A percentile compares a stretch with the other conserved stretches of the same genome.
These are phyloP conservation scores for Ficedula albicollis DNA, from an alignment of 2,797 vertebrate genomes.

Conservation along the genomic window DNA sequence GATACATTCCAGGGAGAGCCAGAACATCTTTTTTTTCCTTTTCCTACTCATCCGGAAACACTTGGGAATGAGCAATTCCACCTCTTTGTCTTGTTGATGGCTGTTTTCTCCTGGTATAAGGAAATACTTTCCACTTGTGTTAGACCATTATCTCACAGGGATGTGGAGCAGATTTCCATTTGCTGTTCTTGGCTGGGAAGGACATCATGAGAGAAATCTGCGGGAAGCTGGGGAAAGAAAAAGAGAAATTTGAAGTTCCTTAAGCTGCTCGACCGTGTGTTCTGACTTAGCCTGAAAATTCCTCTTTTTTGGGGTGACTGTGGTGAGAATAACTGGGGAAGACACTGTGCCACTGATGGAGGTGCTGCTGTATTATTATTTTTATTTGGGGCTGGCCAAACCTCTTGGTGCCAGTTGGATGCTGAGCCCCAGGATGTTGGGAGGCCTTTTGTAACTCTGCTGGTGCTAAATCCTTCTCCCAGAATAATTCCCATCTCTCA, in stretches of 20 bases:
- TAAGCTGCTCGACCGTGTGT: neutral
- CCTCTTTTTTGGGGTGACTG: neutral
- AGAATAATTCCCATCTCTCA: neutral
- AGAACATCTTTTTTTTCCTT: neutral
- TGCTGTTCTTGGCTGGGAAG: neutral
- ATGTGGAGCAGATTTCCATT: neutral
- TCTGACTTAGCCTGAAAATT: neutral
- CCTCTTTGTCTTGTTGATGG: neutral
- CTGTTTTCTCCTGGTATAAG: neutral
- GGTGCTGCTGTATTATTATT: neutral
- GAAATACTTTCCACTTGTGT: neutral
- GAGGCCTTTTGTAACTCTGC: neutral
- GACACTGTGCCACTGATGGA: no score
- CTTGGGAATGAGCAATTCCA: neutral
- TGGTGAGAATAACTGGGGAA: neutral
- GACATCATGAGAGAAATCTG: neutral
- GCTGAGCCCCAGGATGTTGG: fast-evolving
- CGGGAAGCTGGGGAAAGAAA: fast-evolving
- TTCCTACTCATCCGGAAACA: neutral
- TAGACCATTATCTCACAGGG: neutral
- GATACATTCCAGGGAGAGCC: neutral
- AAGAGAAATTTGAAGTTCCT: neutral
- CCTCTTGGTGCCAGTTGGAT: neutral
- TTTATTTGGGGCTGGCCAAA: neutral
- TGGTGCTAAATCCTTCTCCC: neutral